These are phyloP conservation scores for Cnemophilus loriae DNA, from an alignment of 2,113 vertebrate genomes.

Conservation along the genomic window DNA sequence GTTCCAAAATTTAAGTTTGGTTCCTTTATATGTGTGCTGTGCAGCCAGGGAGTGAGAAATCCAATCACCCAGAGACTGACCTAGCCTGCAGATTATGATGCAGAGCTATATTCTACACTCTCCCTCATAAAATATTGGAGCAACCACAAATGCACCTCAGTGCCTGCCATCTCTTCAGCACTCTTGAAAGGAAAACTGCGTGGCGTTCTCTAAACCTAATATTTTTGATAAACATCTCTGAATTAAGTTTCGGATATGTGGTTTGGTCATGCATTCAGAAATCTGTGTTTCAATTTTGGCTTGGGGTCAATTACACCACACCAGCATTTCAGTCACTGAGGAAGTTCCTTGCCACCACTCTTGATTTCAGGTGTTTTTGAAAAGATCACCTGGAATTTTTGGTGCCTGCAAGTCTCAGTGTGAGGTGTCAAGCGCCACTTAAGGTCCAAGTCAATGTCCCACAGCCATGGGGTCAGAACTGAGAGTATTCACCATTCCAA, in stretches of 20 bases:
- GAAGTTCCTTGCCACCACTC: neutral
- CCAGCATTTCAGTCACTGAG: neutral
- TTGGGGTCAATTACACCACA: neutral
- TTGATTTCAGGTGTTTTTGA: neutral
- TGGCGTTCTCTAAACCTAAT: neutral
- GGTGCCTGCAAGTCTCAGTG: neutral
- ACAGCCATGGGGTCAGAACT: neutral
- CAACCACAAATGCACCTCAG: neutral
- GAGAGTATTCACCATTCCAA: neutral
- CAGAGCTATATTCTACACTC: neutral
- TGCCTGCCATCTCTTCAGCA: neutral
- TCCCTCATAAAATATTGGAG: neutral
- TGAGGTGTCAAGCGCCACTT: neutral
- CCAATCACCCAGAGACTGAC: neutral
- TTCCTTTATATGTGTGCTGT: neutral
- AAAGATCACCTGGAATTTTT: neutral
- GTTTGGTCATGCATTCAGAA: neutral
- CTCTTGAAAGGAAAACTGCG: neutral
- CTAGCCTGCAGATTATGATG: neutral
- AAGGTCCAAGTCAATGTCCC: neutral
- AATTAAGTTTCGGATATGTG: neutral
- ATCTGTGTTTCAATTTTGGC: neutral
- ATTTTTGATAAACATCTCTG: neutral
- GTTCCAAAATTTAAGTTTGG: neutral
- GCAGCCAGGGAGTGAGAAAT: neutral